Evolutionary conservation across 2,113 vertebrate species (phyloP).

Genomic region (Melanocharis versteri): DNA sequence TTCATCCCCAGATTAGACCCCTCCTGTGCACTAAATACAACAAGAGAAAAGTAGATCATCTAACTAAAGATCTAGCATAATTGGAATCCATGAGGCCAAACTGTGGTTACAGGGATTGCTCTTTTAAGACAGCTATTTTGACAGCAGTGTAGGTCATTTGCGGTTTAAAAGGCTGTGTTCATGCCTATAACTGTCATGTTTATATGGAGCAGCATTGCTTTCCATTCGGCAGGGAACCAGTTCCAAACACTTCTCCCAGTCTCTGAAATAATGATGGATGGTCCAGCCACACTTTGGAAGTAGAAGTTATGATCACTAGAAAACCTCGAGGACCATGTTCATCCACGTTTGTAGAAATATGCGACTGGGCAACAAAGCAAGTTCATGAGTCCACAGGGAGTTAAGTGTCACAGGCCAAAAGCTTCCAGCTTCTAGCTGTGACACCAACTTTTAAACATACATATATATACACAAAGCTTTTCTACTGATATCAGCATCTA

Average conservation of each 20-base stretch:
- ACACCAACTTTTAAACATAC: not conserved
- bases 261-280: not conserved
- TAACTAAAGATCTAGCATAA: not conserved
- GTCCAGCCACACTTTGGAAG: not conserved
- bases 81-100: not conserved
- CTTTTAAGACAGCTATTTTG: not conserved
- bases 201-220: not conserved
- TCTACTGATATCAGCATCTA: not conserved
- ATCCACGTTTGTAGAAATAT: not conserved
- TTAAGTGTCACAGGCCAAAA: not conserved
- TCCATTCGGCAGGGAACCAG: not conserved
- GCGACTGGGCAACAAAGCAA: not conserved
- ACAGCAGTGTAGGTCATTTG: not conserved
- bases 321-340: not conserved
- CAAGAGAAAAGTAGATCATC: not conserved
- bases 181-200: not conserved
- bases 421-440: not conserved
- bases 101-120: not conserved
- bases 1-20: not conserved
- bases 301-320: not conserved
- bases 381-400: not conserved
- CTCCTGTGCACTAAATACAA: not conserved
- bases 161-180: not conserved
- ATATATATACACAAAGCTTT: not conserved
- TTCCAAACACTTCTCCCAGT: not conserved